Base-by-base conservation (phyloP, 1,140 invertebrate genomes). In the Hydropsyche tenuis region DNA sequence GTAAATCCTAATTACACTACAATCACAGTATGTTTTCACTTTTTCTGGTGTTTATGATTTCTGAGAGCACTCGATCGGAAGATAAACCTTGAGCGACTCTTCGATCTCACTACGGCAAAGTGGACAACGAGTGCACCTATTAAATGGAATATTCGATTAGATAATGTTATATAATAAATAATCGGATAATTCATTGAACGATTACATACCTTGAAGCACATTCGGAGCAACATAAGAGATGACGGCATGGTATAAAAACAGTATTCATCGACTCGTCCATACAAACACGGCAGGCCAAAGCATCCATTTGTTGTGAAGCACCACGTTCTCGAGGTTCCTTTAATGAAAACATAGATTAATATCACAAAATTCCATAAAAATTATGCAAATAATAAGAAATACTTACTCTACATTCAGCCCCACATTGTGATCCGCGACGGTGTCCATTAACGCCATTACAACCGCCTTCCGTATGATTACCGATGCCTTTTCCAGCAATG, bases 181-280 rank as follows among this genome's bases (percentile, higher is more conserved):
- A 43, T 43, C 42, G 14, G 5, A 48, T 45, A 25, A 25, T 56
- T 70, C 7, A 12, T 22, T 16, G 18, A 6, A 65, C 37, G 23
- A 14, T n/a, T 22, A 73, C 51, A 77, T 66, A 88, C 87, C 85
- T 84, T 1, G 85, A 85, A 0, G 92, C 91, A 80, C 93, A 95
- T 20, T 87, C 83, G 23, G 85, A 81, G 82, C 93, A 94, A 75
- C 91, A 92, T 18, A 93, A 88, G n/a, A 93, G 91, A 82, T 95
- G 93, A 45, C 90, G 87, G 80, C 93, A 95, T 4, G 93, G 93
- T 82, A 93, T 90, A 83, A 95, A 91, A 70, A 92, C 90, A n/a
- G 91, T 91, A 84, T 93, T 89, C 78, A 94, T 89, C 73, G 88
- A 87, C 27, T 87, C 87, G 82, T 94, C 93, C 92, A 94, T 94